Evolutionary conservation across 2,113 vertebrate species (phyloP), one percentile per base, ranked within the genome.

Genomic region (Nothocercus julius): DNA sequence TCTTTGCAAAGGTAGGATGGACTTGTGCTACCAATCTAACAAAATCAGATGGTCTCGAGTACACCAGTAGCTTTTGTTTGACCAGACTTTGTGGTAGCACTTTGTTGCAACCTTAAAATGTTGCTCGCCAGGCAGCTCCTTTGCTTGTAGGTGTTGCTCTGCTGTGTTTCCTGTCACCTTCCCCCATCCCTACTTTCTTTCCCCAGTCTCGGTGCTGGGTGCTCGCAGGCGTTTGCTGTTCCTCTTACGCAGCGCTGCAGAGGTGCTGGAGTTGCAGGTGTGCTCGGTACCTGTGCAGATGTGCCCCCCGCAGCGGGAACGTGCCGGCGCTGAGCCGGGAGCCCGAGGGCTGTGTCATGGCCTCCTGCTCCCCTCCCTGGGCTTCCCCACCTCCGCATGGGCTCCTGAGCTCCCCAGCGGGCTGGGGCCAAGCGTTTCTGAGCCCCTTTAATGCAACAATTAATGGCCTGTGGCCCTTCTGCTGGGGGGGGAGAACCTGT

Each of bases 141-240:
- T 10, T 34, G 62, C 4, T 59, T 9, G 2, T 4, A 5, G 3
- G 3, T 2, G 20, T 6, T 28, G 24, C 5, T 11, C 4, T 62
- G 62, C 61, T 5, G 0, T 0, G 1, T 40, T 2, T 3, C n/a
- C 0, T 1, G 3, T 27, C 18, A 63, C 40, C 12, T 3, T 25
- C 45, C 51, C 1, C 1, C 16, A 1, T 3, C 36, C 36, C 36
- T 36, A 32, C 61, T 70, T n/a, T 25, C 21, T 67, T n/a, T 25
- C 21, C 67, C 3, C 3, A 58, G 45, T 20, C 25, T 13, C 2
- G 0, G 0, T 0, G 15, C 14, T 7, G 5, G 54, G 4, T 8
- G 17, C 14, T 8, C 28, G 28, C 64, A 47, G 51, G 28, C 21
- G 5, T 34, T 7, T 18, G 14, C 8, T 28, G 8, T 27, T 0